Evolutionary conservation across 2,113 vertebrate genomes (phyloP).

Genomic region (Ageneiosus marmoratus): DNA sequence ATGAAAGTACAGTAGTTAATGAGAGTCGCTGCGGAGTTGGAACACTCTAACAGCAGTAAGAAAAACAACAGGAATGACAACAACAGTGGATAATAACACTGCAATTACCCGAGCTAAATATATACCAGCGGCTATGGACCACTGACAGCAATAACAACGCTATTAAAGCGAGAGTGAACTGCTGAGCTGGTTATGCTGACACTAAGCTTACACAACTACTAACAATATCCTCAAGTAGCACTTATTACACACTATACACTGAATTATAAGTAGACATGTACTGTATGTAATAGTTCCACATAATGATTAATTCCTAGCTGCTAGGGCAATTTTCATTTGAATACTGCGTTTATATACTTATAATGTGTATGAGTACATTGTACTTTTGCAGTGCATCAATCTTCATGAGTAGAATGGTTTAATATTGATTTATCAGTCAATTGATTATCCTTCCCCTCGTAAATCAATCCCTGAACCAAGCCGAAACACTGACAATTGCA

Average conservation of each 20-base stretch:
- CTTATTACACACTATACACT: conserved; percentile 39
- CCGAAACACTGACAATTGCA: conserved; percentile 21
- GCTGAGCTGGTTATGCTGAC: conserved; percentile 50
- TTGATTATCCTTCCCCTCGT: conserved; percentile 37
- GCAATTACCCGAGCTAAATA: conserved; percentile 59
- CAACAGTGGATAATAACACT: conserved; percentile 57
- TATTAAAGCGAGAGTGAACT: conserved; percentile 50
- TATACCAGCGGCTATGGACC: conserved; percentile 50
- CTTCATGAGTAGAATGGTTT: conserved; percentile 34
- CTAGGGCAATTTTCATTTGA: not conserved
- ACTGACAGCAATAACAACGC: conserved; percentile 49
- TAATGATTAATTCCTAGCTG: conserved; percentile 5
- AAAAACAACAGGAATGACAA: conserved; percentile 56
- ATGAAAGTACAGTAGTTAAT: conserved; percentile 48
- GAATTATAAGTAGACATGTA: conserved; percentile 8
- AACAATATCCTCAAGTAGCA: conserved; percentile 43
- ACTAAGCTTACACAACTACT: conserved; percentile 46
- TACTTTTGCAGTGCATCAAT: conserved; percentile 8
- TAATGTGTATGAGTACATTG: conserved; percentile 14
- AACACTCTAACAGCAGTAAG: conserved; percentile 48
- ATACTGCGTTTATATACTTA: not conserved
- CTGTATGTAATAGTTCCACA: conserved; percentile 18
- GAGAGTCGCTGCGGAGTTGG: conserved; percentile 36
- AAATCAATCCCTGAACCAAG: conserved; percentile 31
- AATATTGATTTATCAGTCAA: conserved; percentile 42